phyloP scores from a whole-genome alignment of 1,140 invertebrate species.

The Calephelis nemesis region DNA sequence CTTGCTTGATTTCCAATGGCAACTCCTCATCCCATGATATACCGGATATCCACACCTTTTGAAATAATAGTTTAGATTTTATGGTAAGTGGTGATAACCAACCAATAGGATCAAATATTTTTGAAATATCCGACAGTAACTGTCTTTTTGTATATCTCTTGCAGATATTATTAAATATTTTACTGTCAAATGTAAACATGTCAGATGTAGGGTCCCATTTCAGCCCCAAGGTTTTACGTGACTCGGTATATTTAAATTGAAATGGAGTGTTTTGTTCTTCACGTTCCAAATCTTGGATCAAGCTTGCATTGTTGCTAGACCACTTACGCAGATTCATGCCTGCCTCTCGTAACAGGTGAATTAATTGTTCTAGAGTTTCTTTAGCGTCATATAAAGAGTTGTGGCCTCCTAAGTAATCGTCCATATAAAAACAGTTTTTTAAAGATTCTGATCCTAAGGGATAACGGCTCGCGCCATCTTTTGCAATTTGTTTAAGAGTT shows the following conservation, averaged over 20 bases:
- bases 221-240: conserved; percentile 21
- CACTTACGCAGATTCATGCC: conserved; percentile 45
- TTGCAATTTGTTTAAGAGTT: conserved; percentile 19
- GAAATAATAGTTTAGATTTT: too few species aligned
- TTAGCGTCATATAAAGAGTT: conserved; percentile 28
- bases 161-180: too few species aligned
- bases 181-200: too few species aligned
- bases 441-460: conserved; percentile 21
- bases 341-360: conserved; percentile 27
- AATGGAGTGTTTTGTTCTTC: conserved; percentile 20
- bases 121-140: too few species aligned
- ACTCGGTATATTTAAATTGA: too few species aligned
- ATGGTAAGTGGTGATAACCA: too few species aligned
- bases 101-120: too few species aligned
- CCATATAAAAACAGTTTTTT: conserved; percentile 25
- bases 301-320: conserved; percentile 28
- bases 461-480: conserved; percentile 38
- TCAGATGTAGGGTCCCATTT: too few species aligned
- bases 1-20: too few species aligned
- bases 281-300: conserved; percentile 17
- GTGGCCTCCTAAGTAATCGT: conserved; percentile 22
- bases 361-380: conserved; percentile 37
- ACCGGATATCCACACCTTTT: too few species aligned
- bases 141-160: too few species aligned
- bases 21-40: too few species aligned